phyloP scores from a whole-genome alignment of 2,888 invertebrate species.

The Mactromeris polynyma region DNA sequence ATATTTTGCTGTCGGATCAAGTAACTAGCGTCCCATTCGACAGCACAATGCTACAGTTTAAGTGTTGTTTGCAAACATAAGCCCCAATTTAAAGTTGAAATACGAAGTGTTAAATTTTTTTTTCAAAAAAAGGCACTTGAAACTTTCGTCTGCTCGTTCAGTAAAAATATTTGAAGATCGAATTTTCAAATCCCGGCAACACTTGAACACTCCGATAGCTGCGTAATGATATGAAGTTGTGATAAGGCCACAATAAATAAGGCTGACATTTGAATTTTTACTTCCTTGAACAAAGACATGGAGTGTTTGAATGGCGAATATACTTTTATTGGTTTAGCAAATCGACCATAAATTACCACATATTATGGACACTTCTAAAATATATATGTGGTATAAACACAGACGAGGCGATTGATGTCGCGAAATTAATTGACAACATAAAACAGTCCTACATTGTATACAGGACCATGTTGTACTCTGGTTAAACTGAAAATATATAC shows the following conservation, averaged over 20 bases:
- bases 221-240: background rate
- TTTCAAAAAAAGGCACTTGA: background rate
- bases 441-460: too few relatives aligned
- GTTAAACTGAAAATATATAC: too few relatives aligned
- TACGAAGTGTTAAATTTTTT: constrained; percentile 13
- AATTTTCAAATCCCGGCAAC: constrained; percentile 1
- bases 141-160: background rate
- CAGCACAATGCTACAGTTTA: constrained; percentile 16
- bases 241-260: background rate
- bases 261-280: background rate
- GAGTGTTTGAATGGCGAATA: background rate
- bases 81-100: constrained; percentile 12
- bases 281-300: background rate
- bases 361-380: background rate
- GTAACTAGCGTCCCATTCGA: background rate
- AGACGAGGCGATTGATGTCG: too few relatives aligned
- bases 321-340: background rate
- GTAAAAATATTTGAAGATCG: constrained; percentile 19
- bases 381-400: background rate
- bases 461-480: too few relatives aligned
- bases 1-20: constrained; percentile 47
- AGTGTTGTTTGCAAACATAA: constrained; percentile 22
- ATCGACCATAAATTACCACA: background rate
- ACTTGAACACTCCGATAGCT: background rate
- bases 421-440: too few relatives aligned